Evolutionary conservation across 2,113 vertebrate species (phyloP).

Genomic region (Rhodinocichla rosea): DNA sequence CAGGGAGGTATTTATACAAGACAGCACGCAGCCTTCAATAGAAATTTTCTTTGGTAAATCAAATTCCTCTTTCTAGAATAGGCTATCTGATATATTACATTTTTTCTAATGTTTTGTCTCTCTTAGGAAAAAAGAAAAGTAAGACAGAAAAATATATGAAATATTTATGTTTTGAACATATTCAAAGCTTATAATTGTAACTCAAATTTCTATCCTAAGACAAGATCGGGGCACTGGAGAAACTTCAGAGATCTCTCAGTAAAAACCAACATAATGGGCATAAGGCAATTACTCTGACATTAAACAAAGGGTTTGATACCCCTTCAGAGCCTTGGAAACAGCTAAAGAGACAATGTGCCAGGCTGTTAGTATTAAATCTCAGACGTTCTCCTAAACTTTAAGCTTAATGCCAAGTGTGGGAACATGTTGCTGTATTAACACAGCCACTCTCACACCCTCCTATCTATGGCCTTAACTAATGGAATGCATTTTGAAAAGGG

Average conservation of each 20-base stretch:
- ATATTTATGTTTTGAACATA: background rate
- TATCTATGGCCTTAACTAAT: background rate
- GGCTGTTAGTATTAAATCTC: background rate
- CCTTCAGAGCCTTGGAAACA: background rate
- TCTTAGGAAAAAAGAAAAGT: background rate
- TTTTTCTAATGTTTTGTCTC: background rate
- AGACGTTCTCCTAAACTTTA: background rate
- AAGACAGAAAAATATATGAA: background rate
- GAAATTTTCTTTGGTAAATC: background rate
- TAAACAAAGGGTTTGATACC: background rate
- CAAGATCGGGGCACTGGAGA: background rate
- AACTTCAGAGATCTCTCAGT: background rate
- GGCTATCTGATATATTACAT: background rate
- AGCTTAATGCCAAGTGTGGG: background rate
- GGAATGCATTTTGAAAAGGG: background rate
- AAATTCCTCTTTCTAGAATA: background rate
- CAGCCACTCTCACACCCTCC: rapidly evolving
- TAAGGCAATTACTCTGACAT: background rate
- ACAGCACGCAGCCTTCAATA: background rate
- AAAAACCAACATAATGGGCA: background rate
- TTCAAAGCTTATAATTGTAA: background rate
- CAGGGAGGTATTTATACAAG: background rate
- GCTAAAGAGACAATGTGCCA: background rate
- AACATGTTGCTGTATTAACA: background rate
- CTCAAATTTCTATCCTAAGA: background rate